phyloP scores from a whole-genome alignment of 2,797 vertebrate genomes.

The Ammospiza maritima region DNA sequence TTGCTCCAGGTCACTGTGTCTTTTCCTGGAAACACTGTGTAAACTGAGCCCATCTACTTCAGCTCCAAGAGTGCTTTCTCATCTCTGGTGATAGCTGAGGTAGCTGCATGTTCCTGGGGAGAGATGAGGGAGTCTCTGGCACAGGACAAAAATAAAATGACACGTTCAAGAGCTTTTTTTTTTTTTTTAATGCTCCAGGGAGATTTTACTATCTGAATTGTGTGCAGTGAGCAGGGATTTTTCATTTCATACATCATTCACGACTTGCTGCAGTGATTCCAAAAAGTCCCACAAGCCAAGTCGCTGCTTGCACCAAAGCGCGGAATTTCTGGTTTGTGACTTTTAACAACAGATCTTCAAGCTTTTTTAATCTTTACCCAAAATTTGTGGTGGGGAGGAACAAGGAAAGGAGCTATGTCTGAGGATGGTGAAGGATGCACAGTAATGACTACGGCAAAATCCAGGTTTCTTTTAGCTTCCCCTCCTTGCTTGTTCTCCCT shows the following conservation, averaged over 20 bases:
- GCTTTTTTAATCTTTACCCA: background rate
- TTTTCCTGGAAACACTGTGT: constrained; percentile 27
- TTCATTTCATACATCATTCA: constrained; percentile 70
- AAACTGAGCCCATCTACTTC: background rate
- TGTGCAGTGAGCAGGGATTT: constrained; percentile 61
- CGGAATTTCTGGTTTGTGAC: background rate
- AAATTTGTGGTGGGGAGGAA: background rate
- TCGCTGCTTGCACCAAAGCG: background rate
- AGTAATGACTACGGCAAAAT: background rate
- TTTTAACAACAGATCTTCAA: background rate
- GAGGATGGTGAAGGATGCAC: background rate
- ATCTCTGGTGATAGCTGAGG: constrained; percentile 8
- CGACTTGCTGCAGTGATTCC: constrained; percentile 55
- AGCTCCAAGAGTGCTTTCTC: background rate
- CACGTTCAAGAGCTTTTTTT: constrained; percentile 41
- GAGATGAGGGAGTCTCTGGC: constrained; percentile 34
- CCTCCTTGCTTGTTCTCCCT: background rate
- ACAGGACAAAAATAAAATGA: constrained; percentile 61
- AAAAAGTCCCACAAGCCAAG: constrained; percentile 16
- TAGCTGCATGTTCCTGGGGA: background rate
- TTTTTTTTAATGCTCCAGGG: constrained; percentile 35
- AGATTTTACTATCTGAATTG: constrained; percentile 61
- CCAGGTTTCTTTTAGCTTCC: background rate
- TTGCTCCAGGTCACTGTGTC: background rate
- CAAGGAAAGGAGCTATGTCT: background rate